Evolutionary conservation across 2,888 invertebrate genomes (phyloP).

Genomic region (Campoplex nolae): DNA sequence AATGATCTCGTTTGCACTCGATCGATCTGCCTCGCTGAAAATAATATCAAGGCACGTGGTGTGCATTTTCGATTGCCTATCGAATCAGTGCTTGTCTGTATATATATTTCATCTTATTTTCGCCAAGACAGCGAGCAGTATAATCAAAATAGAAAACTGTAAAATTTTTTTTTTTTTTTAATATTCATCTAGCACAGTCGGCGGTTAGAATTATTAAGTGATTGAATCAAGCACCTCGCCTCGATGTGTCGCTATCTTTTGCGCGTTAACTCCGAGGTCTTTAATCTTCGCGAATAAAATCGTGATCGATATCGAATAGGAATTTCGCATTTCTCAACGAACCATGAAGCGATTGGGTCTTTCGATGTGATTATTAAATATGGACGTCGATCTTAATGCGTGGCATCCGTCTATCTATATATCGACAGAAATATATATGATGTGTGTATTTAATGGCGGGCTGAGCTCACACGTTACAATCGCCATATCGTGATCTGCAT

Average conservation of each 20-base stretch:
- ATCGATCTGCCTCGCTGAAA: slow-evolving; percentile 56
- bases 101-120: slow-evolving; percentile 11
- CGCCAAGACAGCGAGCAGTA: background rate
- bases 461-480: slow-evolving; percentile 19
- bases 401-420: too few relatives aligned
- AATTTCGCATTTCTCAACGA: slow-evolving; percentile 45
- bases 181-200: background rate
- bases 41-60: slow-evolving; percentile 42
- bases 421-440: background rate
- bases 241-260: background rate
- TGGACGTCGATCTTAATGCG: slow-evolving; percentile 10
- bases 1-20: slow-evolving; percentile 69
- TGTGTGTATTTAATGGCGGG: slow-evolving; percentile 28
- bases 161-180: background rate
- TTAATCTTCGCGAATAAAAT: slow-evolving; percentile 33
- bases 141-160: background rate
- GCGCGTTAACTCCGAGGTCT: background rate
- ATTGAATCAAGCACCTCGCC: background rate
- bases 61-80: slow-evolving; percentile 34
- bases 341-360: slow-evolving; percentile 34
- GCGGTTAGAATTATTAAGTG: background rate
- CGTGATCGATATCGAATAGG: slow-evolving; percentile 21
- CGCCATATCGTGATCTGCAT: slow-evolving; percentile 30
- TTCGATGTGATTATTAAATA: slow-evolving; percentile 45
- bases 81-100: slow-evolving; percentile 7